Evolutionary conservation across 2,888 invertebrate species (phyloP).

Genomic region (Protonemura montana): DNA sequence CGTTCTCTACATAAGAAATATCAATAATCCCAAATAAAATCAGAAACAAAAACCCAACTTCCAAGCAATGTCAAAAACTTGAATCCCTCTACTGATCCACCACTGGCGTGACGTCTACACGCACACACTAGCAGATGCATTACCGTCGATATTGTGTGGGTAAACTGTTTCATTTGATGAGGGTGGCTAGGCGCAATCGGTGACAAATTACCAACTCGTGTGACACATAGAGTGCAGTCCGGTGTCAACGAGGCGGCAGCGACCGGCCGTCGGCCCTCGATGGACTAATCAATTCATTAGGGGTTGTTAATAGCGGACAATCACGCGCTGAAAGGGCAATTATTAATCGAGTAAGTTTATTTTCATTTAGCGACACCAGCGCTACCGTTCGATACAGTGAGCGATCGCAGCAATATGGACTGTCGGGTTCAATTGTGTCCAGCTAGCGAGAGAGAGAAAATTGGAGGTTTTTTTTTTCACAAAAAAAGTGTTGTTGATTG

Average conservation of each 20-base stretch:
- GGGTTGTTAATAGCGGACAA: slow-evolving; percentile 12
- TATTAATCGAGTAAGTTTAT: slow-evolving; percentile 5
- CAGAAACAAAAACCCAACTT: no score
- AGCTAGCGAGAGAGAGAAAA: no score
- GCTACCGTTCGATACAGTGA: neutral
- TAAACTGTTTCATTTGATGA: neutral
- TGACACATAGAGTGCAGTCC: slow-evolving; percentile 41
- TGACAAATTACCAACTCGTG: slow-evolving; percentile 26
- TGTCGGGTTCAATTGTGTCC: no score
- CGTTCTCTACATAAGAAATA: no score
- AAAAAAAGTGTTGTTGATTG: no score
- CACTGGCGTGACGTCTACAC: neutral
- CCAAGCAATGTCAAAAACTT: no score
- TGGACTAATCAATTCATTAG: slow-evolving; percentile 15
- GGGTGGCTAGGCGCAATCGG: neutral
- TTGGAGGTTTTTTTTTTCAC: no score
- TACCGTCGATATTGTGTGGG: neutral
- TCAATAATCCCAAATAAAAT: no score
- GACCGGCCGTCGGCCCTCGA: slow-evolving; percentile 32
- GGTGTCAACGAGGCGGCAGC: slow-evolving; percentile 33
- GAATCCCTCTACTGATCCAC: no score
- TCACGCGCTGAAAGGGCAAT: neutral
- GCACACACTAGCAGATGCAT: neutral
- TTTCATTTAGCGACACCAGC: neutral
- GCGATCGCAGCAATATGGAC: neutral